A percentile compares a stretch with the other conserved stretches of the same genome.
Evolutionary conservation across 1,140 invertebrate species (phyloP).

Genomic region (Drosophila kikkawai): DNA sequence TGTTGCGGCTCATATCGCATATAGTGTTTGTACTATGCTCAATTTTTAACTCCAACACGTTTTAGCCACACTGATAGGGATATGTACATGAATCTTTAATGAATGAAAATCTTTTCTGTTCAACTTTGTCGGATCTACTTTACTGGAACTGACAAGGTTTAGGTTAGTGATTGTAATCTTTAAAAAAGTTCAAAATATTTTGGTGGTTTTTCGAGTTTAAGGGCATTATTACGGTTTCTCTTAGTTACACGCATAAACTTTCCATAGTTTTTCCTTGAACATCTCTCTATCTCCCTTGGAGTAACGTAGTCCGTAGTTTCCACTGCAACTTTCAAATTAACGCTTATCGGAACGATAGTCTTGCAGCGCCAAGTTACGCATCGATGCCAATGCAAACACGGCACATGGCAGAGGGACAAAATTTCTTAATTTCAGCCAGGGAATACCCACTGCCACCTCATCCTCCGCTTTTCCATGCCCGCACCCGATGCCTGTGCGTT

Average conservation of each 20-base stretch:
- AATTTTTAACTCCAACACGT: not conserved
- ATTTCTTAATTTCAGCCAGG: conserved; percentile 56
- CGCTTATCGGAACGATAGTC: conserved; percentile 38
- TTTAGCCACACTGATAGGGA: not conserved
- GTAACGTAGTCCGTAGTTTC: not conserved
- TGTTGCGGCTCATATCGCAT: conserved; percentile 66
- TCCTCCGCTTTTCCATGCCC: not conserved
- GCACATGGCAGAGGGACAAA: conserved; percentile 44
- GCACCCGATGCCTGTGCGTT: conserved; percentile 28
- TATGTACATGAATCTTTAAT: not conserved
- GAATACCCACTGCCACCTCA: not conserved
- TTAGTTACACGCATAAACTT: not conserved
- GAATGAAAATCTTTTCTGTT: not conserved
- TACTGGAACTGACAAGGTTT: too few species aligned
- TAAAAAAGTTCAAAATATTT: not conserved
- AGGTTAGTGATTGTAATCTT: too few species aligned
- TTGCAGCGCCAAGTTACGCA: conserved; percentile 38
- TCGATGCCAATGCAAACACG: conserved; percentile 42
- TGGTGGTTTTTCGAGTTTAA: not conserved
- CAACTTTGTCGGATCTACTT: not conserved
- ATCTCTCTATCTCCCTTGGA: not conserved
- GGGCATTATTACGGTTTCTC: not conserved
- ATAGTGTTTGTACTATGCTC: not conserved
- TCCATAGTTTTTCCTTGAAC: not conserved
- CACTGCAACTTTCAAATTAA: conserved; percentile 41